These are phyloP conservation scores for Onthophagus taurus DNA, from an alignment of 1,140 invertebrate genomes.

Conservation along the genomic window DNA sequence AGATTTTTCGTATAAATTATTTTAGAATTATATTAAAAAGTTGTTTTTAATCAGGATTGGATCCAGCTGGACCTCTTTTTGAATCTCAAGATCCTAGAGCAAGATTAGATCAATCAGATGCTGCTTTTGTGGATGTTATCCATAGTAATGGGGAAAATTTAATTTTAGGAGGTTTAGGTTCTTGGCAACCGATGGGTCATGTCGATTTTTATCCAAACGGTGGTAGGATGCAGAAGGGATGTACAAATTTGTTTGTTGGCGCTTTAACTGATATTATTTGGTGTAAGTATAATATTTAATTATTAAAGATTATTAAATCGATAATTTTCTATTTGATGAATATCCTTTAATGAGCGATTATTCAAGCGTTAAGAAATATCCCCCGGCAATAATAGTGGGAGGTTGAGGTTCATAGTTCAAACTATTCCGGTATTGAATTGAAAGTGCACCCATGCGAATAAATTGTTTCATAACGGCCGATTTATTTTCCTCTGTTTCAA, in stretches of 20 bases:
- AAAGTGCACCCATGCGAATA: too few species aligned
- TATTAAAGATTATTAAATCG: too few species aligned
- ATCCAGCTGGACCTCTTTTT: conserved; percentile 84
- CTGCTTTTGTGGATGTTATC: conserved; percentile 88
- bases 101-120: conserved; percentile 73
- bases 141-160: conserved; percentile 88
- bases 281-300: conserved; percentile 72
- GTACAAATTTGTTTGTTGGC: conserved; percentile 70
- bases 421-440: too few species aligned
- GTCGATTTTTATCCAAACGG: conserved; percentile 91
- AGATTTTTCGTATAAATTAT: too few species aligned
- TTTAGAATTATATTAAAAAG: too few species aligned
- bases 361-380: too few species aligned
- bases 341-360: too few species aligned
- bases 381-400: too few species aligned
- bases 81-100: conserved; percentile 75
- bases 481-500: too few species aligned
- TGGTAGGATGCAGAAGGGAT: conserved; percentile 81
- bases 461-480: too few species aligned
- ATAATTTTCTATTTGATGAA: too few species aligned
- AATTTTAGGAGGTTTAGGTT: conserved; percentile 72
- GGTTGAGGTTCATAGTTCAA: too few species aligned
- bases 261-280: conserved; percentile 84
- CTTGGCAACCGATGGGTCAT: conserved; percentile 79
- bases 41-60: conserved; percentile 52